Base-by-base conservation (phyloP, 2,888 invertebrate species). In the Sarcophaga caerulescens region DNA sequence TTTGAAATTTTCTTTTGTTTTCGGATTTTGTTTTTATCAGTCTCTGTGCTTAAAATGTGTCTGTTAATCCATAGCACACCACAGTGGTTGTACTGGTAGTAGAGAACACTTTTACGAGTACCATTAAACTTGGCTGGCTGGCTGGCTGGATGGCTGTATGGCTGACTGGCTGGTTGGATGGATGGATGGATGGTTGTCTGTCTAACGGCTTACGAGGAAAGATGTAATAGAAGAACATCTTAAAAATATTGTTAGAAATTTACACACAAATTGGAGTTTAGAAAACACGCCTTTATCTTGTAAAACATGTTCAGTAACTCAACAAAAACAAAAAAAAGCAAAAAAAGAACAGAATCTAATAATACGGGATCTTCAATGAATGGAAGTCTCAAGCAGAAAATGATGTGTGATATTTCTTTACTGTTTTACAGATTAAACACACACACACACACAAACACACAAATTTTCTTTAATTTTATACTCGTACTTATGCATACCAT, bases 261-360 rank as follows among this genome's bases (percentile, higher is more conserved):
- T 86, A 78, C 84, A 86, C 86, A 86, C 86, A 86, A 86, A 86
- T 86, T 86, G 86, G 71, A 84, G 84, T 86, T 86, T 84, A 80
- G 75, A 80, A 80, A 84, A 81, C 86, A 86, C 86, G 86, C 84
- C 86, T 86, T 86, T 86, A 81, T 84, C 86, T 81, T 84, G 86
- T 86, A 81, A 74, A 85, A 86, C 84, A 81, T 78, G 81, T 85
- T 82, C 82, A 79, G 86, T 77, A 86, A 81, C 84, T 74, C 35
- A 35, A 35, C 8, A 35, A 2, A 35, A 35, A 35, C 8, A 35
- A 8, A 8, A 8, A 2, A 5, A 5, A n/a, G n/a, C n/a, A 35
- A 25, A 25, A 25, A 35, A 35, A 81, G 75, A 52, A 52, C 52
- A 1, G 81, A 78, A 84, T 81, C 84, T 84, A 81, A 86, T 86